phyloP scores from a whole-genome alignment of 2,888 invertebrate genomes.

The Parnassius mnemosyne region DNA sequence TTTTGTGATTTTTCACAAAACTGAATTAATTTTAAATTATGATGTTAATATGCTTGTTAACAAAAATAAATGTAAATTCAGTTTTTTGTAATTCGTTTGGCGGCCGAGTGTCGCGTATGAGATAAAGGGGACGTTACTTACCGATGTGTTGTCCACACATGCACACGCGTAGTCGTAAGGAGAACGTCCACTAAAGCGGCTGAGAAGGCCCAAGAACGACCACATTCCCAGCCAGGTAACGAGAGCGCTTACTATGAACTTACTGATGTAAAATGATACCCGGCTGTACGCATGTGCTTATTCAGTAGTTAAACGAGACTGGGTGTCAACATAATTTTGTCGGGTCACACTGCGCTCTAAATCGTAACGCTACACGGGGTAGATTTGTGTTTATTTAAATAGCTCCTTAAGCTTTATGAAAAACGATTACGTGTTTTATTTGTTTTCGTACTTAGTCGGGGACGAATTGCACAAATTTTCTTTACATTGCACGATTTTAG shows the following conservation, averaged over 20 bases:
- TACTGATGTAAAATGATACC: conserved; percentile 59
- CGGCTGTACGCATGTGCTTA: conserved; percentile 70
- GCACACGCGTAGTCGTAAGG: conserved; percentile 80
- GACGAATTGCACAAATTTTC: conserved; percentile 56
- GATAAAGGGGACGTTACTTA: conserved; percentile 61
- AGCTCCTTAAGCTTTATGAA: conserved; percentile 36
- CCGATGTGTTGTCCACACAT: conserved; percentile 79
- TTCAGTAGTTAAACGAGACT: conserved; percentile 54
- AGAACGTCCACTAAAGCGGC: conserved; percentile 81
- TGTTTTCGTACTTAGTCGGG: conserved; percentile 48
- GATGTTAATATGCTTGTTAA: background rate
- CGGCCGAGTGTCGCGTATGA: conserved; percentile 54
- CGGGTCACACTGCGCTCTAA: conserved; percentile 67
- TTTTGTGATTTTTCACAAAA: background rate
- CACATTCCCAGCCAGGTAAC: conserved; percentile 81
- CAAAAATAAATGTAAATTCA: background rate
- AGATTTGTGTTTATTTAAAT: conserved; percentile 45
- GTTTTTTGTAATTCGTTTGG: conserved; percentile 43
- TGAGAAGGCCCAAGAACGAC: conserved; percentile 80
- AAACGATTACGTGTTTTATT: conserved; percentile 33
- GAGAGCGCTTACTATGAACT: conserved; percentile 66
- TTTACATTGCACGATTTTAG: conserved; percentile 63
- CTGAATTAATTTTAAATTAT: background rate
- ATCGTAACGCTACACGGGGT: conserved; percentile 39
- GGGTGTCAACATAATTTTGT: conserved; percentile 54